These are phyloP conservation scores for Drosophila falleni DNA, from an alignment of 2,888 invertebrate genomes.

Conservation along the genomic window DNA sequence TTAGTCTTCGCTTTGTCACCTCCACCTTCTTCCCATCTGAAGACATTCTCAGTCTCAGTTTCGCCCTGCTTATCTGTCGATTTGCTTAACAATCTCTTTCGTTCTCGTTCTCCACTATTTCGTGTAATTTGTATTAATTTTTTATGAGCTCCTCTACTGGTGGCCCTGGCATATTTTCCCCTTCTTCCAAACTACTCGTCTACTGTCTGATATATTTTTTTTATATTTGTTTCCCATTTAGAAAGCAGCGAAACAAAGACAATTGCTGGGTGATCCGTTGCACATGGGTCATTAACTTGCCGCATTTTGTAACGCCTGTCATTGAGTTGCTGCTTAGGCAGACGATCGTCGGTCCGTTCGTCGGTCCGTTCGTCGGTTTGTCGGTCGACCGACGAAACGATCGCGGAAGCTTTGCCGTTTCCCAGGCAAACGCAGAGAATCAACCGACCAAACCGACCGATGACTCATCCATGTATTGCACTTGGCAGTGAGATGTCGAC, in stretches of 20 bases:
- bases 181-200: background rate
- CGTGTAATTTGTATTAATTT: constrained; percentile 75
- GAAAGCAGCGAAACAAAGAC: constrained; percentile 71
- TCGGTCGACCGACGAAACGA: constrained; percentile 35
- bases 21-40: background rate
- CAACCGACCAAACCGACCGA: constrained; percentile 16
- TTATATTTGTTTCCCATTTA: constrained; percentile 77
- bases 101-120: constrained; percentile 34
- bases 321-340: constrained; percentile 78
- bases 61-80: constrained; percentile 46
- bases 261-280: constrained; percentile 70
- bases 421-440: constrained; percentile 37
- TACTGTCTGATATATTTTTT: constrained; percentile 34
- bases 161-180: constrained; percentile 31
- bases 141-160: constrained; percentile 65
- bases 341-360: constrained; percentile 36
- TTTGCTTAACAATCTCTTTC: constrained; percentile 25
- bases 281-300: constrained; percentile 71
- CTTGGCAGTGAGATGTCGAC: constrained; percentile 14
- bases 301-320: constrained; percentile 77
- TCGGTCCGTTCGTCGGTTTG: constrained; percentile 4
- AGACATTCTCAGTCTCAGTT: constrained; percentile 25
- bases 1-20: constrained; percentile 33
- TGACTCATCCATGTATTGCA: constrained; percentile 49
- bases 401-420: constrained; percentile 66